Evolutionary conservation across 2,797 vertebrate species (phyloP), one percentile per base, ranked within the genome.

Genomic region (Danio jaintianensis): DNA sequence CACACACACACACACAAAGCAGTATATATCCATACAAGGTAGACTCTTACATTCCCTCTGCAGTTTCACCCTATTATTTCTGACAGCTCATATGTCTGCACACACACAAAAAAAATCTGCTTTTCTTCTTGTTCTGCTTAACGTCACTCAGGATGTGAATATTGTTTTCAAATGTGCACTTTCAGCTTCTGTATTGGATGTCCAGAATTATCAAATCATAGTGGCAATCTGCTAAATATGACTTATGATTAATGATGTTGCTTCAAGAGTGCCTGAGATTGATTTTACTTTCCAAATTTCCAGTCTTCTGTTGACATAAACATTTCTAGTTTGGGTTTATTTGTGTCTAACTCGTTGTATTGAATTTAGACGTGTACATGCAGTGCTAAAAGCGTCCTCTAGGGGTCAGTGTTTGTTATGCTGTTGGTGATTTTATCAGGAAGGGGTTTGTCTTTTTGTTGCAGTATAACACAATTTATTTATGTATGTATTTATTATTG

Each of bases 401-500:
- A 68, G 79, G 59, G 72, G 63, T 8, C 79, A 61, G 79, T 61
- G 71, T 75, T 20, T 10, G 29, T 74, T 20, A 71, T 59, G 20
- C 69, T 56, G n/a, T 36, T n/a, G n/a, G n/a, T n/a, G n/a, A n/a
- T n/a, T n/a, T n/a, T n/a, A n/a, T n/a, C n/a, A n/a, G n/a, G n/a
- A n/a, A n/a, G n/a, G n/a, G n/a, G n/a, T n/a, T n/a, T n/a, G n/a
- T n/a, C n/a, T n/a, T n/a, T n/a, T n/a, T n/a, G n/a, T n/a, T n/a
- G n/a, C n/a, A n/a, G n/a, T n/a, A n/a, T n/a, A n/a, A n/a, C n/a
- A n/a, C n/a, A n/a, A n/a, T n/a, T n/a, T n/a, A n/a, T n/a, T n/a
- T n/a, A n/a, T n/a, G n/a, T n/a, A n/a, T n/a, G n/a, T n/a, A n/a
- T n/a, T n/a, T n/a, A n/a, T n/a, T n/a, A n/a, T n/a, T n/a, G n/a